These are phyloP conservation scores for Eulemur coronatus DNA, from an alignment of 2,797 vertebrate species.

Conservation along the genomic window DNA sequence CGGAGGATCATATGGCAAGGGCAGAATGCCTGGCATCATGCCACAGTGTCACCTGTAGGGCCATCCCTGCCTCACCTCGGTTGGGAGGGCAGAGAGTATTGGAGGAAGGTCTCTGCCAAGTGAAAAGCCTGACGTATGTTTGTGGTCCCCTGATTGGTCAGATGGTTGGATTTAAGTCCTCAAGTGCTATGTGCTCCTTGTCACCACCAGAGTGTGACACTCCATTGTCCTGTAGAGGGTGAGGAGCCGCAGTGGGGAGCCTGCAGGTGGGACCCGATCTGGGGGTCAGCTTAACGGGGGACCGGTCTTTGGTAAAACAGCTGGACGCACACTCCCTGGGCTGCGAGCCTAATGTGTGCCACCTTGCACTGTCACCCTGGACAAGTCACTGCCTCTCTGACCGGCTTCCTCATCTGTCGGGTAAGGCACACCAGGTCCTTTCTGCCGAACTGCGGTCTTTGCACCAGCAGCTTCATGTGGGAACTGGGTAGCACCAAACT, in stretches of 20 bases:
- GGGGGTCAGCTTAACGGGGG: neutral
- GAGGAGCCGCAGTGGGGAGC: neutral
- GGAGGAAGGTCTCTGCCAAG: neutral
- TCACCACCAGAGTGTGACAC: neutral
- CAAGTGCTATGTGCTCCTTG: neutral
- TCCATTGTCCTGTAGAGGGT: neutral
- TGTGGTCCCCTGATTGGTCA: neutral
- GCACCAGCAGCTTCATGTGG: neutral
- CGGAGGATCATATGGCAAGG: neutral
- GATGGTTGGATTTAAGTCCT: neutral
- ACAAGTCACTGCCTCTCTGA: neutral
- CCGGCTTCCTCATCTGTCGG: neutral
- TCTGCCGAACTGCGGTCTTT: neutral
- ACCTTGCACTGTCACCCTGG: neutral
- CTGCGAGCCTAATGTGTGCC: neutral
- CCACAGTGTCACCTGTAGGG: neutral
- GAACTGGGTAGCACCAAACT: neutral
- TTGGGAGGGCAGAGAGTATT: neutral
- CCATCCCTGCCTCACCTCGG: neutral
- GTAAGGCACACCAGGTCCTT: neutral
- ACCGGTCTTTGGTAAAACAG: fast-evolving
- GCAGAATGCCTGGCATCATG: neutral
- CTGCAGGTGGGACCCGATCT: neutral
- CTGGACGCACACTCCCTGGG: neutral
- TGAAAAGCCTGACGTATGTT: neutral